Evolutionary conservation across 2,797 vertebrate species (phyloP).

Genomic region (Dromococcyx pavoninus): DNA sequence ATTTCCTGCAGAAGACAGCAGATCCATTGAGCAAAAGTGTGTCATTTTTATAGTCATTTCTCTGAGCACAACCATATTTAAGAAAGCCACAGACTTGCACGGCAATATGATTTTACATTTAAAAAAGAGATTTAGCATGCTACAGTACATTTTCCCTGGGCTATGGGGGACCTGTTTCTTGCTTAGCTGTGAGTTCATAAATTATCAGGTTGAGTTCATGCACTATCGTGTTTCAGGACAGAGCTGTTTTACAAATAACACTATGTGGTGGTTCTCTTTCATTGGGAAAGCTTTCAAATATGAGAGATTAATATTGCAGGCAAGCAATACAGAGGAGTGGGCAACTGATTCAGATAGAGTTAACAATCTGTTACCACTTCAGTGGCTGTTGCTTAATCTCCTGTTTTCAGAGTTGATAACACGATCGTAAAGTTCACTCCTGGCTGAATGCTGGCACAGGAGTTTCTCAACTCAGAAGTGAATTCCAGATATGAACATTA

Average conservation of each 20-base stretch:
- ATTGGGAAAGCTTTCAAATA: neutral
- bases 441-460: conserved; percentile 29
- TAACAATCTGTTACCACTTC: conserved; percentile 59
- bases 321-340: conserved; percentile 1
- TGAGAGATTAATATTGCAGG: neutral
- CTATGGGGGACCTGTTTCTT: conserved; percentile 37
- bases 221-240: conserved; percentile 41
- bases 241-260: conserved; percentile 55
- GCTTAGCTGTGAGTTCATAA: conserved; percentile 59
- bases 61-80: conserved; percentile 5
- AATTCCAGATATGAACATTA: conserved; percentile 62
- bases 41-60: conserved; percentile 27
- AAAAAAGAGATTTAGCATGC: conserved; percentile 46
- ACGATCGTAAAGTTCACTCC: conserved; percentile 62
- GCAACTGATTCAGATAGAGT: conserved; percentile 22
- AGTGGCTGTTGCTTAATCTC: conserved; percentile 48
- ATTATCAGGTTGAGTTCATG: conserved; percentile 19
- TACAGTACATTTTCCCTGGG: conserved; percentile 40
- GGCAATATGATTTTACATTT: conserved; percentile 47
- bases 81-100: conserved; percentile 48
- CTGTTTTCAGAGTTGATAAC: conserved; percentile 67
- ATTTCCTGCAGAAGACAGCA: conserved; percentile 61
- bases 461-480: conserved; percentile 50
- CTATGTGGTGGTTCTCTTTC: neutral
- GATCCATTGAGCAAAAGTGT: conserved; percentile 54